These are phyloP conservation scores for Pseudobourletiella spinata DNA, from an alignment of 1,140 invertebrate species.

Conservation along the genomic window DNA sequence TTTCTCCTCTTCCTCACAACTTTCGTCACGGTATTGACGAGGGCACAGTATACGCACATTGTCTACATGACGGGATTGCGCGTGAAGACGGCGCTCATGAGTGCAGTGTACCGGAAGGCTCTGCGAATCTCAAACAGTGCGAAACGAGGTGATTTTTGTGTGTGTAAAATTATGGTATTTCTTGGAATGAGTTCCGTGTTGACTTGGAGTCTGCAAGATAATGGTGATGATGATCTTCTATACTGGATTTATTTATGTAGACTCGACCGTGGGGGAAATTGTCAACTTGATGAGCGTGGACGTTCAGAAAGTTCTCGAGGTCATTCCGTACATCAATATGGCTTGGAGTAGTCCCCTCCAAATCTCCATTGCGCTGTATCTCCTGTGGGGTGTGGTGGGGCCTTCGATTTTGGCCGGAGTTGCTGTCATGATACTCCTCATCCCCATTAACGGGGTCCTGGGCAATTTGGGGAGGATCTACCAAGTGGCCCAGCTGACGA, in stretches of 20 bases:
- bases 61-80: constrained; percentile 87
- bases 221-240: too few species aligned
- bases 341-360: constrained; percentile 59
- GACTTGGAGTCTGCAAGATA: background rate
- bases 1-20: constrained; percentile 65
- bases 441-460: constrained; percentile 45
- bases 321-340: constrained; percentile 47
- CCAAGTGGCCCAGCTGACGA: constrained; percentile 81
- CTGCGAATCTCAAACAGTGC: constrained; percentile 66
- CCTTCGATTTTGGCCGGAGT: constrained; percentile 58
- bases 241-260: background rate
- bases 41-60: constrained; percentile 77
- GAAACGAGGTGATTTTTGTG: constrained; percentile 42
- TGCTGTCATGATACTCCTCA: constrained; percentile 46
- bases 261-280: constrained; percentile 71
- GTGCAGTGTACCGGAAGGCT: constrained; percentile 82
- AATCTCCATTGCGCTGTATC: constrained; percentile 2
- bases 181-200: background rate
- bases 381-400: constrained; percentile 8
- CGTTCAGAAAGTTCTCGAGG: constrained; percentile 45
- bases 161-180: background rate
- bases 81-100: constrained; percentile 81
- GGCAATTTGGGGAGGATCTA: constrained; percentile 47
- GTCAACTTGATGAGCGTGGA: constrained; percentile 59
- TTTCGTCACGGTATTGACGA: constrained; percentile 72